These are phyloP conservation scores for Malacosoma neustria DNA, from an alignment of 2,888 invertebrate species.

Conservation along the genomic window DNA sequence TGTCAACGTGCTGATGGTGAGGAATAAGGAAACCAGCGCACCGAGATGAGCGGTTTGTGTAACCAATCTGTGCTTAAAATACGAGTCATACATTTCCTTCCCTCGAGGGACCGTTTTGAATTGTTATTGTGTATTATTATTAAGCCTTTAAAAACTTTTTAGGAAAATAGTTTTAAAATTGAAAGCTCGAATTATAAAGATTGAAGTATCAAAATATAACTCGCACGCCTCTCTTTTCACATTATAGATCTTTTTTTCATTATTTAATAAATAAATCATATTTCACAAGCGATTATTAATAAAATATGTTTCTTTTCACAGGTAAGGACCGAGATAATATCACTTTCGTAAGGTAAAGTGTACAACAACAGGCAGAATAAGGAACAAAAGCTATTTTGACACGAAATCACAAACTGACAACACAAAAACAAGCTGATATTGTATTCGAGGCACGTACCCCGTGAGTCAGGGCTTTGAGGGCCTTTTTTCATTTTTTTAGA, in stretches of 20 bases:
- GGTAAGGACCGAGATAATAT: background rate
- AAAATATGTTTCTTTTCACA: constrained; percentile 1
- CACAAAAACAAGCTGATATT: background rate
- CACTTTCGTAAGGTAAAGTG: background rate
- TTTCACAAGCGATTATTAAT: background rate
- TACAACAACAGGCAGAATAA: background rate
- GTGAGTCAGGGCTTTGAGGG: background rate
- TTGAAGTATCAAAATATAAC: too few relatives aligned
- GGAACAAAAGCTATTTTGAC: background rate
- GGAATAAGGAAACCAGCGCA: too few relatives aligned
- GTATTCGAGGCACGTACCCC: background rate
- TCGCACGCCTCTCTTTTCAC: too few relatives aligned
- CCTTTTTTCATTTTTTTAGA: background rate
- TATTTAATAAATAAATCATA: background rate
- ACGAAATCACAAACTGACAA: background rate
- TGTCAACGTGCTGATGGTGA: too few relatives aligned
- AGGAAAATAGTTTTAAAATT: too few relatives aligned
- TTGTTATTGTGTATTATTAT: too few relatives aligned
- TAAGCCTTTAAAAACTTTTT: too few relatives aligned
- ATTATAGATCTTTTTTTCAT: background rate
- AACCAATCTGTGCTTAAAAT: too few relatives aligned
- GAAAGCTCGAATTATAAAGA: too few relatives aligned
- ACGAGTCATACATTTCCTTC: too few relatives aligned
- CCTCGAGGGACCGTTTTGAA: too few relatives aligned
- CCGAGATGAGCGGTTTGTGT: too few relatives aligned